phyloP scores from a whole-genome alignment of 1,140 invertebrate species.

The Drosophila nebulosa region DNA sequence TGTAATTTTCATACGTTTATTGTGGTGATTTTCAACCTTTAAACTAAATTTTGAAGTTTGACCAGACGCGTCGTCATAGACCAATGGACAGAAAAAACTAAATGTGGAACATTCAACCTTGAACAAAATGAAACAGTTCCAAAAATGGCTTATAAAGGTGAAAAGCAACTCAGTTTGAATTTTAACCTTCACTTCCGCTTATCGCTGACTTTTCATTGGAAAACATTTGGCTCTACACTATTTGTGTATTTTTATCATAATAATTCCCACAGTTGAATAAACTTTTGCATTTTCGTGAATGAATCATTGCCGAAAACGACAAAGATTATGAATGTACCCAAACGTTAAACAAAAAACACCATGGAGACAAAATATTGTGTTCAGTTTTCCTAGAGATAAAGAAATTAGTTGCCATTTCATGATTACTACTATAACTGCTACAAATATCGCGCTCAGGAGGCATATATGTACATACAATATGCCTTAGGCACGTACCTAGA shows the following conservation, averaged over 20 bases:
- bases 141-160: too few species aligned
- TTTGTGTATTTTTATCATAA: neutral
- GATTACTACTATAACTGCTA: neutral
- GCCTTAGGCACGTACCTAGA: neutral
- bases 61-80: too few species aligned
- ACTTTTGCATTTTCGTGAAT: neutral
- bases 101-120: neutral
- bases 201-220: neutral
- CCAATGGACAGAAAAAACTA: too few species aligned
- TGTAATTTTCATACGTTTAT: too few species aligned
- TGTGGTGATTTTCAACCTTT: too few species aligned
- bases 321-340: neutral
- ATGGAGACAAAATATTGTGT: neutral
- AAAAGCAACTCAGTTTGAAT: neutral
- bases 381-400: neutral
- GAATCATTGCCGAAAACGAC: neutral
- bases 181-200: neutral
- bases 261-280: neutral
- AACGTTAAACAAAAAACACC: neutral
- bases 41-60: too few species aligned
- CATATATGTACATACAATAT: too few species aligned
- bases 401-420: neutral
- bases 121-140: neutral
- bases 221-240: neutral
- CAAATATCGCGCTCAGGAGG: too few species aligned